A percentile compares a stretch with the other conserved stretches of the same genome.
These are phyloP conservation scores for Arrhopalites spinosus DNA, from an alignment of 2,888 invertebrate species.

Conservation along the genomic window DNA sequence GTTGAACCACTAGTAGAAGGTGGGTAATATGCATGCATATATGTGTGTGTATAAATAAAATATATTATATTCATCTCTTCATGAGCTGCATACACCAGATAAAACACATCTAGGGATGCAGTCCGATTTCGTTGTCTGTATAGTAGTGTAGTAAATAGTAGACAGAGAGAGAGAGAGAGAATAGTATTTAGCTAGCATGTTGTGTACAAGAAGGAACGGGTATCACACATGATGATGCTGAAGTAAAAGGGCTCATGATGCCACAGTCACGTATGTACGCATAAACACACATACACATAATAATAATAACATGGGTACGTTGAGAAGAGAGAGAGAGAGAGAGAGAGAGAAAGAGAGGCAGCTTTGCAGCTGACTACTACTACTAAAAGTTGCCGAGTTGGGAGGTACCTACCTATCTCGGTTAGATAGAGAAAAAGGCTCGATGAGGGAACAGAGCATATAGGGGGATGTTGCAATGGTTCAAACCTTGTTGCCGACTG, in stretches of 20 bases:
- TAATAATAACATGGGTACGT: background rate
- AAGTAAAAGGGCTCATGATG: constrained; percentile 5
- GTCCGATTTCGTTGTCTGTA: constrained; percentile 1
- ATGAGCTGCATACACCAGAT: constrained; percentile 13
- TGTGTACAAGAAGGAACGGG: too few relatives aligned
- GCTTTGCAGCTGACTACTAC: constrained; percentile 26
- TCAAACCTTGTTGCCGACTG: constrained; percentile 38
- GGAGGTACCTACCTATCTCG: constrained; percentile 21
- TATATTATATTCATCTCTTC: constrained; percentile 5
- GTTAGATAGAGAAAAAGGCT: background rate
- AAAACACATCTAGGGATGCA: constrained; percentile 26
- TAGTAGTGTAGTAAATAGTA: background rate
- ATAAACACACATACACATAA: background rate
- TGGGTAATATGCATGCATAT: background rate
- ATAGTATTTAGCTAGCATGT: constrained; percentile 18
- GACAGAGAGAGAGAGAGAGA: constrained; percentile 4
- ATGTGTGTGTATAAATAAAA: background rate
- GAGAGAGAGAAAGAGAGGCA: constrained; percentile 13
- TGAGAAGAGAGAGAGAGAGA: background rate
- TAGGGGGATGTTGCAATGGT: constrained; percentile 39
- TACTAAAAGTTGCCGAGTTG: constrained; percentile 25
- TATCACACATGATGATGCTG: constrained; percentile 17
- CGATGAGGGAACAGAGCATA: constrained; percentile 5
- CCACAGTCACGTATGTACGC: constrained; percentile 15
- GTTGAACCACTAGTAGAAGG: constrained; percentile 12